phyloP scores from a whole-genome alignment of 2,888 invertebrate genomes.

The Trachelus troglodyta region DNA sequence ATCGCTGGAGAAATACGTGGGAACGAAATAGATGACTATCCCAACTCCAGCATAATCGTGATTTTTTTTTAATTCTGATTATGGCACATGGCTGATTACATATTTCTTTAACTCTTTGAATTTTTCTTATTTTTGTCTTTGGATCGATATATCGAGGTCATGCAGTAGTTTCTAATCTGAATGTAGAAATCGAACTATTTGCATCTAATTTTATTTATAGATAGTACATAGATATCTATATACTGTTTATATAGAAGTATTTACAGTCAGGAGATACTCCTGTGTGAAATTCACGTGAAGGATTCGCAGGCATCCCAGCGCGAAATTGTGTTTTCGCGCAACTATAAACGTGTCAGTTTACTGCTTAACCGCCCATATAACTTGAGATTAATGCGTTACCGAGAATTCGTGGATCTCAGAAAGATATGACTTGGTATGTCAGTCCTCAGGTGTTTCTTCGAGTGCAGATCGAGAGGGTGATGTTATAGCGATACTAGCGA shows the following conservation, averaged over 20 bases:
- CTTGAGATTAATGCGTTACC: constrained; percentile 36
- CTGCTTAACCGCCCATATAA: constrained; percentile 35
- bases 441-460: constrained; percentile 31
- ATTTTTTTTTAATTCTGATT: background rate
- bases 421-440: constrained; percentile 19
- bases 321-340: constrained; percentile 36
- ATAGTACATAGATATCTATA: background rate
- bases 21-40: background rate
- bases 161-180: background rate
- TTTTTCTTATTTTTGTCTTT: background rate
- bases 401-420: constrained; percentile 3
- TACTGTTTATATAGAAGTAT: background rate
- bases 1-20: background rate
- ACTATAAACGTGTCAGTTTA: constrained; percentile 38
- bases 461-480: background rate
- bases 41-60: background rate
- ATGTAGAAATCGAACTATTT: background rate
- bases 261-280: background rate
- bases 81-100: background rate
- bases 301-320: constrained; percentile 29
- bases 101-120: background rate
- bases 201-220: background rate
- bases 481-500: background rate
- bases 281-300: constrained; percentile 13
- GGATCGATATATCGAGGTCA: background rate